Percentiles rank a stretch among this genome's conserved stretches.
These are phyloP conservation scores for Diplogasteroides magnus DNA, from an alignment of 1,140 invertebrate species.

Conservation along the genomic window DNA sequence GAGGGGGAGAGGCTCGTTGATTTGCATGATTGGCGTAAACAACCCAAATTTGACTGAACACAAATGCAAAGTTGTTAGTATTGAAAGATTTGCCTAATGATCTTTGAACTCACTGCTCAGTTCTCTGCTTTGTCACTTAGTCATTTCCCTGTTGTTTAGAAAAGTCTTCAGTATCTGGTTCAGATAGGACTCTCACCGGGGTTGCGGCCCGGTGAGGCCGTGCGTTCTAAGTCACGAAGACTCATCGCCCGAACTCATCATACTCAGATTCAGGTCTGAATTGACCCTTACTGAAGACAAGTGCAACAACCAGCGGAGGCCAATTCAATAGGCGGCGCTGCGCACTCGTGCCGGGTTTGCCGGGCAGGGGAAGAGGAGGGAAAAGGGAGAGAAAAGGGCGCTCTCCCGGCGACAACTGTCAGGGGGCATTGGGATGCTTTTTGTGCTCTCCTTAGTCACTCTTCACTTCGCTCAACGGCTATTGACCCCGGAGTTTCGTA, in stretches of 20 bases:
- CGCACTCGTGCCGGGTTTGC: background rate
- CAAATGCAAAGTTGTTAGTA: too few species aligned
- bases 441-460: background rate
- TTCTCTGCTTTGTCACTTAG: too few species aligned
- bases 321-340: background rate
- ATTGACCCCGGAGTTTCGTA: too few species aligned
- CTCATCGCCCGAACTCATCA: background rate
- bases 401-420: too few species aligned
- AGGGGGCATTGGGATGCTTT: too few species aligned
- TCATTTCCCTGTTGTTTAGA: too few species aligned
- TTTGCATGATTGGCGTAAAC: too few species aligned
- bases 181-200: background rate
- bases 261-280: conserved; percentile 1
- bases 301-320: background rate
- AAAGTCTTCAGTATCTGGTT: background rate
- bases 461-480: background rate
- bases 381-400: background rate
- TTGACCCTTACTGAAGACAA: background rate
- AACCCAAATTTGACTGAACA: too few species aligned
- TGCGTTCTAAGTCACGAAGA: background rate
- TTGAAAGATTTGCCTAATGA: too few species aligned
- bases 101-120: too few species aligned
- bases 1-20: too few species aligned
- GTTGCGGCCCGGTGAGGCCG: background rate
- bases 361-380: background rate